Percentiles rank a stretch among this genome's conserved stretches.
phyloP scores from a whole-genome alignment of 2,113 vertebrate species.

The Oreochromis tanganicae region DNA sequence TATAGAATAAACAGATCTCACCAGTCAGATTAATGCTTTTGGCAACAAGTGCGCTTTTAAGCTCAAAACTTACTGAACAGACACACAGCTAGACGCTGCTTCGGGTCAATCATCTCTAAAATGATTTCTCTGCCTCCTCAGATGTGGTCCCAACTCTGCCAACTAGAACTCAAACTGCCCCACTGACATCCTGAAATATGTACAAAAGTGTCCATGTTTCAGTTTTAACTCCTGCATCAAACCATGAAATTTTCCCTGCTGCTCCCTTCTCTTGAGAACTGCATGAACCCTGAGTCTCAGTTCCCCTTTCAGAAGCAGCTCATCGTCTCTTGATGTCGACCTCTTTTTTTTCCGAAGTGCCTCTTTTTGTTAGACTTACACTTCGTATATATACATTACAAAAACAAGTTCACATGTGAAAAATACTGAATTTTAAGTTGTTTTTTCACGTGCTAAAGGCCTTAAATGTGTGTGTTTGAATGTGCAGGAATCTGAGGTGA shows the following conservation, averaged over 20 bases:
- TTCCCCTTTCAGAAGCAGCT: background rate
- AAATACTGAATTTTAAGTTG: background rate
- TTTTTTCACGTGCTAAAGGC: background rate
- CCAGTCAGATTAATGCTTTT: background rate
- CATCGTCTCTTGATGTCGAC: background rate
- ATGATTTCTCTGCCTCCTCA: background rate
- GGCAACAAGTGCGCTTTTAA: background rate
- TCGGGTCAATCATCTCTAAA: background rate
- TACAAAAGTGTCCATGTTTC: background rate
- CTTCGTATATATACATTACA: background rate
- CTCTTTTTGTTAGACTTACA: background rate
- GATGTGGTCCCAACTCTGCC: rapidly evolving
- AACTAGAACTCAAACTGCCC: background rate
- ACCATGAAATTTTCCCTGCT: background rate
- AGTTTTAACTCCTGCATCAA: background rate
- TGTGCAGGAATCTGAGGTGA: background rate
- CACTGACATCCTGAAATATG: background rate
- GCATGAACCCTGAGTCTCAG: background rate
- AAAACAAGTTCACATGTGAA: background rate
- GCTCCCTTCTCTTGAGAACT: background rate
- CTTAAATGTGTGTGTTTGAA: background rate
- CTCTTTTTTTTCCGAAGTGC: background rate
- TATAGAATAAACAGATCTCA: background rate
- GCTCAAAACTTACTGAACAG: background rate
- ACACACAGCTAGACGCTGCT: background rate